phyloP scores from a whole-genome alignment of 2,113 vertebrate species.

The Rhodinocichla rosea region DNA sequence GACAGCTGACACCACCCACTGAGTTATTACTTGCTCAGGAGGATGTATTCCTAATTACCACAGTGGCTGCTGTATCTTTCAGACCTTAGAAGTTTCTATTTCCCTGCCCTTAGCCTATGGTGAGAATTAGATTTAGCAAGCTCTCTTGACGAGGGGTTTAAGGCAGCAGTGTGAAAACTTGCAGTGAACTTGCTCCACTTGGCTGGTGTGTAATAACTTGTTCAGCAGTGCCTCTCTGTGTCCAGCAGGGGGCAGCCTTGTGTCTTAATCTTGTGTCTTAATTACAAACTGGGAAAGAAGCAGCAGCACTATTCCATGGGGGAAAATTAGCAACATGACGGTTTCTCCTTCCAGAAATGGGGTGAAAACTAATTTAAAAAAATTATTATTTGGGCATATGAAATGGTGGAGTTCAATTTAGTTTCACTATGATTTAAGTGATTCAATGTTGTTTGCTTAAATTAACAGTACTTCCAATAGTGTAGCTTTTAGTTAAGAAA shows the following conservation, averaged over 20 bases:
- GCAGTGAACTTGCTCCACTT: accelerated
- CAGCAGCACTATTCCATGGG: background rate
- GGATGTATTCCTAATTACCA: background rate
- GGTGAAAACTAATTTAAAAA: background rate
- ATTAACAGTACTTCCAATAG: background rate
- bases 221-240: background rate
- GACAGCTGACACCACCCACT: background rate
- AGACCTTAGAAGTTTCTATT: background rate
- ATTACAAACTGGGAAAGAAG: background rate
- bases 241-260: constrained; percentile 6
- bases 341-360: background rate
- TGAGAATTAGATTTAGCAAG: background rate
- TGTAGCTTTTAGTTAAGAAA: background rate
- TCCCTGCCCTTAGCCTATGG: background rate
- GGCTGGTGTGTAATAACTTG: background rate
- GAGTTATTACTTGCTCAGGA: background rate
- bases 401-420: background rate
- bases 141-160: background rate
- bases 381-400: background rate
- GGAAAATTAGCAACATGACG: background rate
- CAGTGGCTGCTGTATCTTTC: background rate
- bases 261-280: background rate
- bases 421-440: background rate
- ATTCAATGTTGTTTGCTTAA: background rate
- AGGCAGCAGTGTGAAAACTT: background rate